Conservation (phyloP, 2,797 vertebrate species). For the Aulostomus chinensis region DNA sequence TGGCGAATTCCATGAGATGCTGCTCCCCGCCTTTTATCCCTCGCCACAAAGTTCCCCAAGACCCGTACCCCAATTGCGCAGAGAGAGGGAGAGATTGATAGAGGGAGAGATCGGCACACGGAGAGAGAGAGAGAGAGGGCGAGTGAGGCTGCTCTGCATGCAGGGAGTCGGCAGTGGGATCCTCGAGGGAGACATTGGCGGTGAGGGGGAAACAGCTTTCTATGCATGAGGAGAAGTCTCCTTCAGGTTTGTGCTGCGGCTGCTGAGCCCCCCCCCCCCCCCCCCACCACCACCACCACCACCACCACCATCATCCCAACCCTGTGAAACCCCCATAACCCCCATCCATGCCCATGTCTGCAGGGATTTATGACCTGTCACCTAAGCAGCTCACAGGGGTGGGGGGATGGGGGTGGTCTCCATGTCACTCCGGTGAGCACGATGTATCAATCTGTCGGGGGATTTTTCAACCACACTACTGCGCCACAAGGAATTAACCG, state of each 20-base stretch:
- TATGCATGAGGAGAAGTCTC: conserved; percentile 83
- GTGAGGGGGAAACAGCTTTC: conserved; percentile 78
- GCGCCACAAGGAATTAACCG: conserved; percentile 69
- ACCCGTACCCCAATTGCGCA: conserved; percentile 61
- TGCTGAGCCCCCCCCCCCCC: background rate
- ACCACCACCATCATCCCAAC: conserved; percentile 11
- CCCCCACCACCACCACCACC: background rate
- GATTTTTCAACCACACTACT: conserved; percentile 57
- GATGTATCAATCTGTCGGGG: conserved; percentile 67
- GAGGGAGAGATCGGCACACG: background rate
- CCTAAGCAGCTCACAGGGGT: conserved; percentile 57
- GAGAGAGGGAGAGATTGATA: conserved; percentile 20
- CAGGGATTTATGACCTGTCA: conserved; percentile 84
- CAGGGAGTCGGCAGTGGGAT: conserved; percentile 70
- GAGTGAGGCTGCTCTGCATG: conserved; percentile 73
- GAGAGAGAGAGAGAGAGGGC: conserved; percentile 8
- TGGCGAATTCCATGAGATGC: conserved; percentile 64
- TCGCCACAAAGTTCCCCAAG: conserved; percentile 63
- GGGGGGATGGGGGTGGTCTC: conserved; percentile 39
- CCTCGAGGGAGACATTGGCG: conserved; percentile 75
- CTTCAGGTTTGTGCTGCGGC: conserved; percentile 74
- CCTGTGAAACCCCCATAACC: conserved; percentile 19
- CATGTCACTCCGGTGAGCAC: conserved; percentile 52
- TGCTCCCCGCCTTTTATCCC: conserved; percentile 60
- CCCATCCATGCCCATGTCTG: conserved; percentile 54